Evolutionary conservation across 35 echinoderm and acorn worm species (phyloP).

Genomic region (Nesometra sesokonis): DNA sequence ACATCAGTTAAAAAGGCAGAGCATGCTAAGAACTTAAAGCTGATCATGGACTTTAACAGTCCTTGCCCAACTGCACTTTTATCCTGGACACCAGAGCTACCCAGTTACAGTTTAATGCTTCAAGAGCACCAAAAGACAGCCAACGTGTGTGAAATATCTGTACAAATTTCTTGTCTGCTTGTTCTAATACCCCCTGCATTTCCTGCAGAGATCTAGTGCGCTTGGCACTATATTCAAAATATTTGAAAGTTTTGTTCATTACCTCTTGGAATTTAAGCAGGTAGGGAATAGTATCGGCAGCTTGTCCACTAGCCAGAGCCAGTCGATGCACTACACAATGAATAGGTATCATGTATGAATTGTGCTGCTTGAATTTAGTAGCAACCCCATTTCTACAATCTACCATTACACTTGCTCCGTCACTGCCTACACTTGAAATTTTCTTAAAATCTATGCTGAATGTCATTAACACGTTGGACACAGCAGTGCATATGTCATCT

Average conservation of each 20-base stretch:
- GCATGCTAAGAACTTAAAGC: too few species aligned
- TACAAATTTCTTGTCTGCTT: not conserved
- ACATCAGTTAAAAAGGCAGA: too few species aligned
- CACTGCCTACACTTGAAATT: not conserved
- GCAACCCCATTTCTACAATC: not conserved
- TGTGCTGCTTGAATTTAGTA: not conserved
- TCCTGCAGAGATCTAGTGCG: not conserved
- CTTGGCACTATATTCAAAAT: not conserved
- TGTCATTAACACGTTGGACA: too few species aligned
- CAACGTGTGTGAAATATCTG: conserved; percentile 1
- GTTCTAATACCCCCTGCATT: not conserved
- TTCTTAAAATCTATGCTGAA: too few species aligned
- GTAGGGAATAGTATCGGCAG: not conserved
- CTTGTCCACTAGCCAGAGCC: conserved; percentile 3
- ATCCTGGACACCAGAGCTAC: too few species aligned
- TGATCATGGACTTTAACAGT: too few species aligned
- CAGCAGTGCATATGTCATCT: too few species aligned
- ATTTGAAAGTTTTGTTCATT: not conserved
- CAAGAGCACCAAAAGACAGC: not conserved
- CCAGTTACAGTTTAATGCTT: too few species aligned
- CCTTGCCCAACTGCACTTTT: too few species aligned
- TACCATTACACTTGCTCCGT: not conserved
- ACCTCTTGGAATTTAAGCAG: not conserved
- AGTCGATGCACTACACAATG: conserved; percentile 3
- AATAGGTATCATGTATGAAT: not conserved